Base-by-base conservation (phyloP, 2,797 vertebrate species). In the Clarias platycephalus region DNA sequence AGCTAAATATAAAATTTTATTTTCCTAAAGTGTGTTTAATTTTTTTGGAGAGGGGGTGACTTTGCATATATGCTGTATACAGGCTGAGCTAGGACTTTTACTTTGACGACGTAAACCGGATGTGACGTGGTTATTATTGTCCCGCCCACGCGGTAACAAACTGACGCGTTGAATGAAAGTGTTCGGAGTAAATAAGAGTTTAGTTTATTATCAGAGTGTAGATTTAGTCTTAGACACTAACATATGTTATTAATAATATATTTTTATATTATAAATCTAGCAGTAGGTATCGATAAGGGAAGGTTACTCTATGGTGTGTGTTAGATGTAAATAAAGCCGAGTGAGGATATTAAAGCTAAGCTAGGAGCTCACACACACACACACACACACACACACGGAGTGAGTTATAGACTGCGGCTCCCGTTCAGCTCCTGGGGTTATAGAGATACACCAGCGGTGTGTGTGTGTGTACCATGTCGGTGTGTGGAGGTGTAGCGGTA, bases 121-220 rank as follows among this genome's bases (percentile, higher is more conserved):
- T 10, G n/a, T 87, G 77, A 81, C 83, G 77, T 44, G 44, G 2
- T 28, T 72, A 12, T 78, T 86, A 67, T 85, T 64, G 26, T 63
- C 34, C n/a, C 26, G 26, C 66, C 74, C 44, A 72, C 53, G 0
- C 3, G 26, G 13, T 34, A 26, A 1, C 3, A 7, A 28, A 80
- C 80, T 85, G 88, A 83, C 83, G 83, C 70, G 83, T 70, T 58
- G 62, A 49, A 84, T 82, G n/a, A 78, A 85, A 80, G 53, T 64
- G 12, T 58, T 37, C 1, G 89, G 31, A 40, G 44, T 37, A 58
- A 60, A 26, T 91, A 86, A 92, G 91, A 91, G 77, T 86, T 86
- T 37, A 16, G 13, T 18, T 40, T 28, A 34, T 10, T 66, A 67
- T 64, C 4, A 20, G 71, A 0, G 16, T 1, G 34, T 18, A 75